Conservation (phyloP, 2,888 invertebrate species). For the Xestia rhomboidea region DNA sequence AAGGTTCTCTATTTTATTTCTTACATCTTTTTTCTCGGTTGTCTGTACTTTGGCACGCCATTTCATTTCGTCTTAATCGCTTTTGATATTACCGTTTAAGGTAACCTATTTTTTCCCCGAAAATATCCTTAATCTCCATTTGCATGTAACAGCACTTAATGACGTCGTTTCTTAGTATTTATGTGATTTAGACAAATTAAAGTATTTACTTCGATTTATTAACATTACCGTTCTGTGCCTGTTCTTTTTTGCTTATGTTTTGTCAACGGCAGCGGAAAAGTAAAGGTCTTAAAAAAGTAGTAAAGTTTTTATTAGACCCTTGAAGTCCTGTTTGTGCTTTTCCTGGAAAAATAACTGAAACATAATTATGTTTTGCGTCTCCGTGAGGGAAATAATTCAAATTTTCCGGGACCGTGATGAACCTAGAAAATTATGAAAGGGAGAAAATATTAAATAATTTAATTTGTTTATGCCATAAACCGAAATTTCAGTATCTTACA, state of each 20-base stretch:
- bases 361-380: conserved; percentile 53
- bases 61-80: conserved; percentile 52
- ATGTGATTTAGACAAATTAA: conserved; percentile 47
- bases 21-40: conserved; percentile 18
- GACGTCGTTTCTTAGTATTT: conserved; percentile 46
- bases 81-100: conserved; percentile 68
- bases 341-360: conserved; percentile 49
- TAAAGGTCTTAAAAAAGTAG: conserved; percentile 50
- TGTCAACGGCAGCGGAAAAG: conserved; percentile 37
- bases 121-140: conserved; percentile 55
- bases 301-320: conserved; percentile 58
- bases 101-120: conserved; percentile 36
- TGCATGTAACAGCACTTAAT: conserved; percentile 46
- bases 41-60: conserved; percentile 39
- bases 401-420: conserved; percentile 33
- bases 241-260: conserved; percentile 23
- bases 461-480: conserved; percentile 24
- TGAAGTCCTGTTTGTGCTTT: conserved; percentile 42
- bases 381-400: conserved; percentile 47
- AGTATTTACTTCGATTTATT: conserved; percentile 51
- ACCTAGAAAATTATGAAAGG: conserved; percentile 35
- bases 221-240: not conserved
- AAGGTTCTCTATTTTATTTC: conserved; percentile 28
- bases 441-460: conserved; percentile 22
- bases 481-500: not conserved